Percentiles rank a stretch among this genome's conserved stretches.
phyloP scores from a whole-genome alignment of 2,113 vertebrate species.

The Chlorocebus sabaeus region DNA sequence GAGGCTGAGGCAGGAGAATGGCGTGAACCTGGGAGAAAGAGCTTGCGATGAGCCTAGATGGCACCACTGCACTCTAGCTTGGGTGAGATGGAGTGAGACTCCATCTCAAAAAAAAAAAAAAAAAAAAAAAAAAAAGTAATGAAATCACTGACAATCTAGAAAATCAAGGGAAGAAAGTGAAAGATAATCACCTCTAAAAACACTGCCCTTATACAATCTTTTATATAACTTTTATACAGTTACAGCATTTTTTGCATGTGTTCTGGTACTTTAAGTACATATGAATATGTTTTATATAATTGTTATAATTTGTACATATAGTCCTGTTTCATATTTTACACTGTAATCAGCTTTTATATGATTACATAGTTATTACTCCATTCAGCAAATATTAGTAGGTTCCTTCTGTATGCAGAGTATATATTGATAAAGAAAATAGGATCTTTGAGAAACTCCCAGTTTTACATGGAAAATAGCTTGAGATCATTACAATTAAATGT shows the following conservation, averaged over 20 bases:
- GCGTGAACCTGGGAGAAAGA: no score
- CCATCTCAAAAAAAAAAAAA: no score
- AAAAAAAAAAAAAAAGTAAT: background rate
- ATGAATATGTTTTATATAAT: background rate
- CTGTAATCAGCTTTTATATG: background rate
- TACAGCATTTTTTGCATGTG: background rate
- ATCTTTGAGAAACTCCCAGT: background rate
- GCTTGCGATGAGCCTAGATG: no score
- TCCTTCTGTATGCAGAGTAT: background rate
- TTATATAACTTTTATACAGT: background rate
- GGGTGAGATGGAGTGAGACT: no score
- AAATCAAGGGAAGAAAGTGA: background rate
- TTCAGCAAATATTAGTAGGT: background rate
- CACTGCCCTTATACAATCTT: background rate
- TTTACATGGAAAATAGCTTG: background rate
- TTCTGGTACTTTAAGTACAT: background rate
- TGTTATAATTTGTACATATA: background rate
- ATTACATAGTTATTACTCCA: background rate
- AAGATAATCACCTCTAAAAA: background rate
- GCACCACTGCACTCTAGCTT: no score
- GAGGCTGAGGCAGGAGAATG: no score
- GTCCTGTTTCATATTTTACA: background rate
- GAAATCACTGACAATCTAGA: background rate
- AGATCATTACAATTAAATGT: background rate
- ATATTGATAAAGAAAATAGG: background rate